Percentiles rank a stretch among this genome's conserved stretches.
phyloP scores from a whole-genome alignment of 2,113 vertebrate genomes.

The Alligator mississippiensis region DNA sequence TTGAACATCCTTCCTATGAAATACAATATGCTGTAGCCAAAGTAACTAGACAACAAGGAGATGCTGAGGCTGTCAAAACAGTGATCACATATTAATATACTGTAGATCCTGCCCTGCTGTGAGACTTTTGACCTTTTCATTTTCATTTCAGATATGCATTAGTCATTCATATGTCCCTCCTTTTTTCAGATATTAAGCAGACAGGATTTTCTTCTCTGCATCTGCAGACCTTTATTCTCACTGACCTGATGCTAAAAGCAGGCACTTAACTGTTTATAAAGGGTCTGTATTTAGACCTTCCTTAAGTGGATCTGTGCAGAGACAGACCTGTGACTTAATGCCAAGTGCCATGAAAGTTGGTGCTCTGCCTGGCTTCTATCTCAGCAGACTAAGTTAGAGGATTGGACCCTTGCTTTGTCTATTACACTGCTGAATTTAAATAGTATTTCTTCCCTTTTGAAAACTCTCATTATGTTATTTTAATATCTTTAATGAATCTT shows the following conservation, averaged over 20 bases:
- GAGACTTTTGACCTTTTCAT: not conserved
- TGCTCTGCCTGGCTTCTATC: not conserved
- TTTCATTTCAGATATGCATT: not conserved
- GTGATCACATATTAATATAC: not conserved
- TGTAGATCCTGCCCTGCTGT: not conserved
- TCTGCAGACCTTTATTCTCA: not conserved
- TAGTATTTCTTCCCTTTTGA: not conserved
- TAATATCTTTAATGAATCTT: too few relatives aligned
- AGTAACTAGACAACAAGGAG: not conserved
- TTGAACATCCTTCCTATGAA: constrained; percentile 6
- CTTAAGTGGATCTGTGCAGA: not conserved
- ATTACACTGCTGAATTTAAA: not conserved
- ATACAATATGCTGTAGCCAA: constrained; percentile 21
- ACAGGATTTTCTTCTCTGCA: not conserved
- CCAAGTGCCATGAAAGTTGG: not conserved
- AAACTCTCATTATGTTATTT: not conserved
- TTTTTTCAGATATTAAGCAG: constrained; percentile 4
- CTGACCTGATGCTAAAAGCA: not conserved
- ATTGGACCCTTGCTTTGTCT: not conserved
- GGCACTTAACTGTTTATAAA: constrained; percentile 7
- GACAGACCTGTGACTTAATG: rapidly evolving
- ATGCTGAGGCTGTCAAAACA: constrained; percentile 22
- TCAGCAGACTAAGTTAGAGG: not conserved
- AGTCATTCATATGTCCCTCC: not conserved
- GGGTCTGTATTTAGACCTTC: not conserved